These are phyloP conservation scores for Agrotis clavis DNA, from an alignment of 2,888 invertebrate genomes.

Conservation along the genomic window DNA sequence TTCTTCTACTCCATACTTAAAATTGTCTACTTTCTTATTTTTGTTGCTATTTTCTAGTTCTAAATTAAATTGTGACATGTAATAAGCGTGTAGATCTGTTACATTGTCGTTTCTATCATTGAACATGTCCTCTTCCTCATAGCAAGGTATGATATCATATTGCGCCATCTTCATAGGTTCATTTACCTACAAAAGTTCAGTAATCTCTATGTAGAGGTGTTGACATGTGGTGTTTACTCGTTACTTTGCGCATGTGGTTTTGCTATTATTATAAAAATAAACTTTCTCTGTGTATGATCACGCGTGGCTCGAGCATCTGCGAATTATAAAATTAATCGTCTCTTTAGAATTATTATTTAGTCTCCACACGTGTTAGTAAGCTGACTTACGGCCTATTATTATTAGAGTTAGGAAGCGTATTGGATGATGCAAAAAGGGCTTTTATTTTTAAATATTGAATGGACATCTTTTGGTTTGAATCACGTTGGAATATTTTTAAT, in stretches of 20 bases:
- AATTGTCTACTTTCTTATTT: constrained; percentile 78
- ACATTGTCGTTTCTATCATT: constrained; percentile 82
- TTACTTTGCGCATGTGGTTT: constrained; percentile 85
- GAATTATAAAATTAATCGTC: constrained; percentile 87
- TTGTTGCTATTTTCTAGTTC: constrained; percentile 86
- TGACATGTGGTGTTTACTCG: constrained; percentile 86
- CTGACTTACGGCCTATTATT: constrained; percentile 67
- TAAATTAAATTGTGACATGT: constrained; percentile 89
- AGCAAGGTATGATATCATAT: constrained; percentile 84
- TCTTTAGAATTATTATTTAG: constrained; percentile 82
- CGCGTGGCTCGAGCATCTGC: constrained; percentile 88
- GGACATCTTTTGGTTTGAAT: constrained; percentile 57
- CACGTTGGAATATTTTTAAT: constrained; percentile 53
- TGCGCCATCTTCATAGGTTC: constrained; percentile 87
- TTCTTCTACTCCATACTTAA: constrained; percentile 85
- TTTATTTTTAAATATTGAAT: constrained; percentile 62
- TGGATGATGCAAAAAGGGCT: constrained; percentile 48
- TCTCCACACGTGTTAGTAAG: constrained; percentile 79
- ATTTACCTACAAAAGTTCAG: constrained; percentile 87
- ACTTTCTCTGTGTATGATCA: constrained; percentile 88
- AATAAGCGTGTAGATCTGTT: constrained; percentile 88
- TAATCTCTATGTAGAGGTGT: constrained; percentile 82
- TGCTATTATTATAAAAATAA: constrained; percentile 91
- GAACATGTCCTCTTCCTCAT: constrained; percentile 83
- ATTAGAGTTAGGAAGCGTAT: constrained; percentile 62